phyloP scores from a whole-genome alignment of 2,888 invertebrate species.

The Oscheius onirici region DNA sequence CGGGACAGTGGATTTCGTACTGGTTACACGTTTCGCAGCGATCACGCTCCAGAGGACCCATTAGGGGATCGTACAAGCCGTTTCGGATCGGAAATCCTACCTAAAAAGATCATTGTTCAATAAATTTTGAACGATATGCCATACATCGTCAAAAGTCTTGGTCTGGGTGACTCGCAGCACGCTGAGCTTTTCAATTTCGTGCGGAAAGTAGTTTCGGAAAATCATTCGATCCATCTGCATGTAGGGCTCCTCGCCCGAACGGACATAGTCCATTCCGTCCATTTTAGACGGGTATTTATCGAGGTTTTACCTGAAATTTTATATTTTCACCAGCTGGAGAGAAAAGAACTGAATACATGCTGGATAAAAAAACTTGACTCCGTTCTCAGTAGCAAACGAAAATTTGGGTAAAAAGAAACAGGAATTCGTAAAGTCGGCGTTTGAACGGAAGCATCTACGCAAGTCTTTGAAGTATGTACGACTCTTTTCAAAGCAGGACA shows the following conservation, averaged over 20 bases:
- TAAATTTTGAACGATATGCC: background rate
- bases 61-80: constrained; percentile 87
- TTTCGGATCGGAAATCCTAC: constrained; percentile 74
- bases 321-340: too few species aligned
- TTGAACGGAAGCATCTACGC: too few species aligned
- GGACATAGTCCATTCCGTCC: constrained; percentile 39
- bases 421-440: too few species aligned
- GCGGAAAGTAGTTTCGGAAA: constrained; percentile 64
- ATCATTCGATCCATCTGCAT: constrained; percentile 65
- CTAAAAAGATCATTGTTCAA: constrained; percentile 36
- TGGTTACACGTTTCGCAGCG: constrained; percentile 65
- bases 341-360: too few species aligned
- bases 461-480: too few species aligned
- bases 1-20: constrained; percentile 54
- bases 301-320: too few species aligned
- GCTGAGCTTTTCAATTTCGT: constrained; percentile 66
- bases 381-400: too few species aligned
- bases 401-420: too few species aligned
- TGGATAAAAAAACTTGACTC: too few species aligned
- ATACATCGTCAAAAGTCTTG: constrained; percentile 69
- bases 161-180: constrained; percentile 64
- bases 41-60: constrained; percentile 77
- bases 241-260: constrained; percentile 53
- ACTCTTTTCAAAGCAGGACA: too few species aligned
- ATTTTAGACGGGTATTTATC: background rate